These are phyloP conservation scores for Alexandromys fortis DNA, from an alignment of 2,113 vertebrate genomes.

Conservation along the genomic window DNA sequence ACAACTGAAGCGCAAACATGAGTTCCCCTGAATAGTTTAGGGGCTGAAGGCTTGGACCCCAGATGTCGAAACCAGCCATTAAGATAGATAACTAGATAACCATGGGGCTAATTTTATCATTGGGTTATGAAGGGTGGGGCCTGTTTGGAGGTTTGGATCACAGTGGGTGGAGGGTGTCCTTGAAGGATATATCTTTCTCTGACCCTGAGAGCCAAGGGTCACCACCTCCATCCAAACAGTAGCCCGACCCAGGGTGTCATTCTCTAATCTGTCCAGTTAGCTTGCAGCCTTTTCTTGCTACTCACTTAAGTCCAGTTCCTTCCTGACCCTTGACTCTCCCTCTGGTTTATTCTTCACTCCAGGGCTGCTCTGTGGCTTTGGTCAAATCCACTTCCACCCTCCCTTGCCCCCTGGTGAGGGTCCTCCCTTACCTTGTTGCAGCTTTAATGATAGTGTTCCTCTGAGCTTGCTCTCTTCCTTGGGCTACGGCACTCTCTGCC, in stretches of 20 bases:
- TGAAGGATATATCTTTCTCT: not conserved
- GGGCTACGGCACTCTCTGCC: not conserved
- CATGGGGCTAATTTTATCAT: not conserved
- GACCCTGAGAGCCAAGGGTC: not conserved
- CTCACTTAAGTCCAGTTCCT: not conserved
- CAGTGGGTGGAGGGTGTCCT: not conserved
- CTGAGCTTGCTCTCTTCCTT: not conserved
- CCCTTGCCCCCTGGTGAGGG: fast-evolving
- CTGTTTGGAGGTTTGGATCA: not conserved
- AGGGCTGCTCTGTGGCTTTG: not conserved
- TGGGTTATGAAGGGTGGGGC: not conserved
- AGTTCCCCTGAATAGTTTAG: not conserved
- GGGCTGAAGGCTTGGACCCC: not conserved
- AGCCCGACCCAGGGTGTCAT: not conserved
- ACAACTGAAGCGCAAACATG: not conserved
- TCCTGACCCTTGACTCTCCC: not conserved
- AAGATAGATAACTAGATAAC: not conserved
- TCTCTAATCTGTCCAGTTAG: not conserved
- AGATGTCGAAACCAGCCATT: not conserved
- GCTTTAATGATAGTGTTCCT: not conserved
- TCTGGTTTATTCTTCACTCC: not conserved
- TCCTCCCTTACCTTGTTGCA: not conserved
- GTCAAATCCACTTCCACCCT: not conserved
- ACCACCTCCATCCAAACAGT: not conserved
- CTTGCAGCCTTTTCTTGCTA: not conserved